Base-by-base conservation (phyloP, 2,888 invertebrate genomes). In the Caradrina kadenii region DNA sequence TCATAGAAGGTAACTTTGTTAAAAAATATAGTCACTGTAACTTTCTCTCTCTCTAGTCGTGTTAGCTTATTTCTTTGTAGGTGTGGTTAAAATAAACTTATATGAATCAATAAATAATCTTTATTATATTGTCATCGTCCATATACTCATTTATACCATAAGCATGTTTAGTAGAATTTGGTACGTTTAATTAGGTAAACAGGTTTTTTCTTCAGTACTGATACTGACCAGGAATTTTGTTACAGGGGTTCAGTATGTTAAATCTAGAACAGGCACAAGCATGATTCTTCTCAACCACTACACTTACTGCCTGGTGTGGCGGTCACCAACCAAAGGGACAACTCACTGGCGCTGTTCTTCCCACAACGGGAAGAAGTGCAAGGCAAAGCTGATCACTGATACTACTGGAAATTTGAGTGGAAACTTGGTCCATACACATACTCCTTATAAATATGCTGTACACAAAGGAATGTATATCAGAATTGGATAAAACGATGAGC, bases 201-300 rank as follows among this genome's bases (percentile, higher is more conserved):
- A 52, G 21, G 52, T 52, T 19, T 52, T 4, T 15, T 59, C 22
- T 17, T 21, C 35, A 53, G 42, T 55, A 60, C 22, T 13, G 5
- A 50, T 64, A 15, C 8, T 52, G 0, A 75, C 26, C 15, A 42
- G 6, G 11, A 2, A 19, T 56, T 45, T 50, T 50, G 2, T 74
- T 75, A 15, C 56, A 79, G 75, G 10, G 19, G 1, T 61, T 17
- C 75, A 61, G 11, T 75, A 65, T 17, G 80, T 79, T 0, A 67
- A 74, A 48, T 84, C 84, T 0, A 70, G 66, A 22, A 53, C 62
- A 1, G 84, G 86, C 0, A 75, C 63, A n/a, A 15, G 63, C 42
- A 35, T 87, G 68, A 76, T 82, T 54, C 56, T 85, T 7, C 50
- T 80, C 22, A 45, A 84, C 45, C 58, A 84, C 26, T 83, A 74